phyloP scores from a whole-genome alignment of 2,888 invertebrate species.

The Leptinotarsa peninsularis region DNA sequence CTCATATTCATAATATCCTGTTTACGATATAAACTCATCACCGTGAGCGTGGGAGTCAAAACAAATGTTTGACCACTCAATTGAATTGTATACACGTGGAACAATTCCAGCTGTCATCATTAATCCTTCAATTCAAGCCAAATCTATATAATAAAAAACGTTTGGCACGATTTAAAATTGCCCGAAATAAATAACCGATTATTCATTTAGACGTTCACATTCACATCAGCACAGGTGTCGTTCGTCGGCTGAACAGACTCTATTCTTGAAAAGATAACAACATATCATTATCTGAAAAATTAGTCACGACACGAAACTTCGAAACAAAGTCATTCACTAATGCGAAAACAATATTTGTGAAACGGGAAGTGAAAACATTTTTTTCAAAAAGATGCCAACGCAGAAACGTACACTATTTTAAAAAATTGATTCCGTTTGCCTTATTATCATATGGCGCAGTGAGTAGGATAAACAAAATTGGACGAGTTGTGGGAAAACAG shows the following conservation, averaged over 20 bases:
- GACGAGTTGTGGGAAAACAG: too few relatives aligned
- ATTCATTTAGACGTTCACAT: neutral
- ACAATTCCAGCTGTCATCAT: neutral
- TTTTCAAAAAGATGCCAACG: too few relatives aligned
- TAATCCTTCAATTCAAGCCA: neutral
- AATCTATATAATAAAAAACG: slow-evolving; percentile 1
- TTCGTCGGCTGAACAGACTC: neutral
- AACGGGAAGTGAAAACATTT: too few relatives aligned
- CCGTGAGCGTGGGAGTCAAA: neutral
- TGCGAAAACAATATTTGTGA: too few relatives aligned
- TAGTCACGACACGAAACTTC: too few relatives aligned
- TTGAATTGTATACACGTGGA: neutral
- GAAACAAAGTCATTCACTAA: too few relatives aligned
- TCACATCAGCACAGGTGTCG: neutral
- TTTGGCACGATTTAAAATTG: neutral
- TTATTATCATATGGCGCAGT: too few relatives aligned
- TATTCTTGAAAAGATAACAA: neutral
- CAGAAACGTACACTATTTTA: too few relatives aligned
- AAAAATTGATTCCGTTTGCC: too few relatives aligned
- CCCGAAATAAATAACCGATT: neutral
- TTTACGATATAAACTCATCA: neutral
- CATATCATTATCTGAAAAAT: neutral
- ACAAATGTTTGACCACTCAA: neutral
- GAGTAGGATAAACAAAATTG: too few relatives aligned
- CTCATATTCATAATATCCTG: too few relatives aligned